These are phyloP conservation scores for Rotaria socialis DNA, from an alignment of 2,888 invertebrate genomes.

Conservation along the genomic window DNA sequence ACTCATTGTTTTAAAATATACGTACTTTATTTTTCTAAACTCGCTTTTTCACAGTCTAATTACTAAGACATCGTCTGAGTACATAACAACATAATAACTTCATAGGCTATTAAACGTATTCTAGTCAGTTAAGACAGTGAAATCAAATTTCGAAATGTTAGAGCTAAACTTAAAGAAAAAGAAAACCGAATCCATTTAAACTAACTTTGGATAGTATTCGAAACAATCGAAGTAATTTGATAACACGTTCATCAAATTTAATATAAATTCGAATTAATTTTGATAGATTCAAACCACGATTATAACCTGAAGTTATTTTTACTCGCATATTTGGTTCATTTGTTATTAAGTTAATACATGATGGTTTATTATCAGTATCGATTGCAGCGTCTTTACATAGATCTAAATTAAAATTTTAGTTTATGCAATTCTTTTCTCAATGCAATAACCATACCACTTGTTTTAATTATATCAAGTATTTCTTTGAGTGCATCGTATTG, in stretches of 20 bases:
- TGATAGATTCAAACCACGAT: conserved; percentile 4
- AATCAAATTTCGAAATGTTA: no score
- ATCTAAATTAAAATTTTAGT: background rate
- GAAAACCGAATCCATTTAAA: background rate
- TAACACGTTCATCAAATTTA: conserved; percentile 7
- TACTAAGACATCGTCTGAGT: no score
- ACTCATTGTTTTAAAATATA: no score
- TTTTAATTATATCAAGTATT: background rate
- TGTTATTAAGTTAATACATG: conserved; percentile 5
- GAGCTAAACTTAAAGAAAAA: background rate
- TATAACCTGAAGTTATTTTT: background rate
- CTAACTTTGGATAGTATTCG: background rate
- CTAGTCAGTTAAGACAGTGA: no score
- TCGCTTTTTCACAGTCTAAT: no score
- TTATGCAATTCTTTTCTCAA: no score
- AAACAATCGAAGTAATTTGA: conserved; percentile 27
- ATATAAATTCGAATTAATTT: conserved; percentile 32
- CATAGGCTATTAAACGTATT: no score
- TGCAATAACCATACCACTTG: background rate
- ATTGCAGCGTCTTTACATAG: background rate
- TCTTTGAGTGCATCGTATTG: background rate
- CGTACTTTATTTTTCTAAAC: no score
- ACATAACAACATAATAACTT: no score
- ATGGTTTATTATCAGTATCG: conserved; percentile 19
- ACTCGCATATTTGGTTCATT: conserved; percentile 3